Percentiles rank a stretch among this genome's conserved stretches.
phyloP scores from a whole-genome alignment of 92 coral and sea anemone species.

The Plumapathes pennacea region DNA sequence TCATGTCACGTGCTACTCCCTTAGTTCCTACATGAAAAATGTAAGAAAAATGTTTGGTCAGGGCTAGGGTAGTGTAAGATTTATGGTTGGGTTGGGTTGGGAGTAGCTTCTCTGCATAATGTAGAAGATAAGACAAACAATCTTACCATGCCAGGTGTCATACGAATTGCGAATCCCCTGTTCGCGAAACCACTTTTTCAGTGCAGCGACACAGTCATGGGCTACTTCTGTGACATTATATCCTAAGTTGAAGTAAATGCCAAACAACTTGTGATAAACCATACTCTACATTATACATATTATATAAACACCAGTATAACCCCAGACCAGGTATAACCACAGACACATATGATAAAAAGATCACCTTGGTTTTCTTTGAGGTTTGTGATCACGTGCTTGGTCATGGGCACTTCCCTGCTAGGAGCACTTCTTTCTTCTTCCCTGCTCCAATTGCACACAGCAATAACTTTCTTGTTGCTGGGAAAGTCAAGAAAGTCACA shows the following conservation, averaged over 20 bases:
- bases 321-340: no score
- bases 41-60: no score
- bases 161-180: constrained; percentile 12
- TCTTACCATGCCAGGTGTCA: constrained; percentile 39
- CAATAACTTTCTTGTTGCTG: constrained; percentile 30
- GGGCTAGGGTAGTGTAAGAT: no score
- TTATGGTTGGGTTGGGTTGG: no score
- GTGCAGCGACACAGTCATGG: constrained; percentile 20
- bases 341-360: no score
- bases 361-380: constrained; percentile 22
- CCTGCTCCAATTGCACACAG: constrained; percentile 14
- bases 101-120: no score
- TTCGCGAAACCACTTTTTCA: constrained; percentile 17
- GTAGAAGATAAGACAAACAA: neutral
- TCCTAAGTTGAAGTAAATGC: neutral
- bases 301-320: neutral
- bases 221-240: constrained; percentile 26
- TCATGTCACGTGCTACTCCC: constrained; percentile 16
- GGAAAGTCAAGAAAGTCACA: neutral
- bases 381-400: constrained; percentile 23
- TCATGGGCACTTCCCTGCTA: constrained; percentile 35
- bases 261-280: neutral
- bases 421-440: constrained; percentile 29
- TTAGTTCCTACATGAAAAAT: constrained; percentile 10
- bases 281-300: neutral